phyloP scores from a whole-genome alignment of 2,113 vertebrate genomes.

The Gymnocephalus cernua region DNA sequence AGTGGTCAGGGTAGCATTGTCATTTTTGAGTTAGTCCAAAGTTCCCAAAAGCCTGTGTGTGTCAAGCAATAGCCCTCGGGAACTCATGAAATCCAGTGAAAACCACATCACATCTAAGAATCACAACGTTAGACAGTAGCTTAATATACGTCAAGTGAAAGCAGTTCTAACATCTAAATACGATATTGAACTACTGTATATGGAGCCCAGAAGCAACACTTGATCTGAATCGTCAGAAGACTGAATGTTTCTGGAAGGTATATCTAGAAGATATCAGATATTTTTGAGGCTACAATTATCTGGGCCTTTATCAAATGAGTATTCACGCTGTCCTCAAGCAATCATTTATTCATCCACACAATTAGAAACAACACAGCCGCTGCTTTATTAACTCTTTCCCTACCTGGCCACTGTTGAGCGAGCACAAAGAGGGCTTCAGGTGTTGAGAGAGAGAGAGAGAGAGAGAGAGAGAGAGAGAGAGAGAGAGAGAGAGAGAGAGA shows the following conservation, averaged over 20 bases:
- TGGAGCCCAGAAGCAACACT: not conserved
- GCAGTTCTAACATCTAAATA: not conserved
- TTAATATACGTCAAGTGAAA: too few species aligned
- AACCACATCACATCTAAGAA: not conserved
- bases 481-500: conserved; percentile 9
- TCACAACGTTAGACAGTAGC: not conserved
- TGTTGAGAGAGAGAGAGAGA: conserved; percentile 46
- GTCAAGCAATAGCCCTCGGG: not conserved
- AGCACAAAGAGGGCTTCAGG: conserved; percentile 72
- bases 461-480: not conserved
- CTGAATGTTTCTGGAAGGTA: conserved; percentile 23
- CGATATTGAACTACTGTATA: not conserved
- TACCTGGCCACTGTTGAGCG: conserved; percentile 65
- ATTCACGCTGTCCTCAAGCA: conserved; percentile 67
- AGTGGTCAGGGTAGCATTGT: not conserved
- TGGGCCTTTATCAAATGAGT: conserved; percentile 42
- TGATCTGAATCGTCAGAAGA: conserved; percentile 13
- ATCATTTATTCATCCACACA: conserved; percentile 70
- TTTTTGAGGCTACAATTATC: conserved; percentile 57
- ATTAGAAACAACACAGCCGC: conserved; percentile 67
- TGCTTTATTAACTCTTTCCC: conserved; percentile 72
- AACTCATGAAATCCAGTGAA: not conserved
- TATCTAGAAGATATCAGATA: conserved; percentile 44
- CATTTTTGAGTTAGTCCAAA: not conserved
- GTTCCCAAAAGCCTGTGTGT: not conserved